Conservation (phyloP, 1,140 invertebrate species). For the Ylistrum balloti region DNA sequence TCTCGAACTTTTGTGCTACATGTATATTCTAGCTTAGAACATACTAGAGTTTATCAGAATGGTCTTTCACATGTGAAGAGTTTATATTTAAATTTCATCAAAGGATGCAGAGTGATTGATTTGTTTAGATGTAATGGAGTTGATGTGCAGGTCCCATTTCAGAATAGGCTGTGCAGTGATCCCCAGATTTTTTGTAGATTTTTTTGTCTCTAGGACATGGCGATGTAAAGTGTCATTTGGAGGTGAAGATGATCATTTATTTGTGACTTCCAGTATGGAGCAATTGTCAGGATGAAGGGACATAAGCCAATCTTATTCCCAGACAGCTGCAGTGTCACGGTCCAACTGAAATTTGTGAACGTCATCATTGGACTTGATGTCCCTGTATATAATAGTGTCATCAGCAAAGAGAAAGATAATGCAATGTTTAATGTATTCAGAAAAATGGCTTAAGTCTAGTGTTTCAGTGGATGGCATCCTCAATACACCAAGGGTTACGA, state of each 20-base stretch:
- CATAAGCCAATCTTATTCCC: slow-evolving; percentile 51
- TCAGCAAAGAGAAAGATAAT: neutral
- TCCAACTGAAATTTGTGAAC: slow-evolving; percentile 53
- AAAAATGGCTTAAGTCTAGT: no score
- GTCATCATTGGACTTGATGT: slow-evolving; percentile 42
- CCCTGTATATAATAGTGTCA: slow-evolving; percentile 43
- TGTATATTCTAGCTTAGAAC: slow-evolving; percentile 44
- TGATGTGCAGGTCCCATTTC: slow-evolving; percentile 44
- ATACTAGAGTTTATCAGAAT: slow-evolving; percentile 41
- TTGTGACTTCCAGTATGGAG: neutral
- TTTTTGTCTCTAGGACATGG: neutral
- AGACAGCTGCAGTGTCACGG: slow-evolving; percentile 41
- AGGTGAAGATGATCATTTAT: neutral
- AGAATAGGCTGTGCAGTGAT: neutral
- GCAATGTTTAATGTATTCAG: neutral
- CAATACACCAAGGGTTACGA: no score
- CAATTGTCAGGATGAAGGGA: slow-evolving; percentile 51
- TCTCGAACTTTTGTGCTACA: neutral
- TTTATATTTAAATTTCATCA: slow-evolving; percentile 43
- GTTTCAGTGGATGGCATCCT: no score
- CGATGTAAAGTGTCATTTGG: slow-evolving; percentile 18
- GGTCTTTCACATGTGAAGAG: slow-evolving; percentile 6
- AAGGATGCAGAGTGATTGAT: neutral
- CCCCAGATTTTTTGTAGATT: slow-evolving; percentile 47
- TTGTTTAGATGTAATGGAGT: slow-evolving; percentile 44